Evolutionary conservation across 1,140 invertebrate species (phyloP), one percentile per base, ranked within the genome.

Genomic region (Armadillidium nasatum): DNA sequence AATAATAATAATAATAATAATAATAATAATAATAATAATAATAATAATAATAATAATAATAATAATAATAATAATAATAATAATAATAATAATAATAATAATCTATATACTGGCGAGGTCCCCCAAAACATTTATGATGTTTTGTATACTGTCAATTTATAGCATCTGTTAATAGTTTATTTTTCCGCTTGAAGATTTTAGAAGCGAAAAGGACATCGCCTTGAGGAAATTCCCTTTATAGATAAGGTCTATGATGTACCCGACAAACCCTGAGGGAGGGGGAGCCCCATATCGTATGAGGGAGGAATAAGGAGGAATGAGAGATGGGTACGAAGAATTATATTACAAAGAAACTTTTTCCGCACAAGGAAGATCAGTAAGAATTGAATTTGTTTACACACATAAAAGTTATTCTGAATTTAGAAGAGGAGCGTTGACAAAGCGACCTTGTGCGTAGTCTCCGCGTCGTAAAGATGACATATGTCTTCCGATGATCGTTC

Each of bases 111-210:
- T 60, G 50, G 19, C 50, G 1, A 60, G 19, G 11, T 60, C 50
- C 50, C 50, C 7, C 7, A 13, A 60, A 60, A 60, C 19, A 2
- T 60, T 60, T 60, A 60, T 19, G 19, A 13, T 3, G 50, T 19
- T 60, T 60, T 60, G 50, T 60, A 15, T 10, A 13, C 50, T 60
- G 50, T 19, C 50, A 60, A 60, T 60, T 60, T 60, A 19, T 19
- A 60, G 2, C 50, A 60, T 60, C 50, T 60, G 50, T 60, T 60
- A 60, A 60, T 60, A 60, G 50, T 60, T 60, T 60, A 60, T 60
- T 60, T 60, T 60, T 60, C 50, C 50, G 19, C 50, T 19, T 15
- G 19, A 60, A 19, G 19, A 4, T 60, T 60, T 60, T 60, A 60
- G 11, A 60, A 33, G 6, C 33, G 50, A 19, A 60, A 50, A 60